Evolutionary conservation across 1,140 invertebrate species (phyloP).

Genomic region (Calephelis virginiensis): DNA sequence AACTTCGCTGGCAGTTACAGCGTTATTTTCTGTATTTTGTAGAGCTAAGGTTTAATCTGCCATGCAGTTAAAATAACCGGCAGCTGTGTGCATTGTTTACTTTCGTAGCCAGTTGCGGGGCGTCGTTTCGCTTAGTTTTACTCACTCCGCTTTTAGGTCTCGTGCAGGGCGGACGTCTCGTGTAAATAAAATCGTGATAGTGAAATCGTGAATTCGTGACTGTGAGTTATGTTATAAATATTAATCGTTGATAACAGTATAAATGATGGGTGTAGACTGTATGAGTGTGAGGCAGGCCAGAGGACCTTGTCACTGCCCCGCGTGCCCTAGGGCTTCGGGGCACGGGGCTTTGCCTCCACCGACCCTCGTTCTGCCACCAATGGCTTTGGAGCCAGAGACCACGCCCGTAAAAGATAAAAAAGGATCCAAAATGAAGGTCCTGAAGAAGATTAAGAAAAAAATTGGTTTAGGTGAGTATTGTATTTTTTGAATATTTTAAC

Average conservation of each 20-base stretch:
- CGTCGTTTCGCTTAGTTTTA: constrained; percentile 33
- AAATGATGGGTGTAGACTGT: constrained; percentile 73
- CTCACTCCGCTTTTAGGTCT: constrained; percentile 59
- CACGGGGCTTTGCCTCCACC: constrained; percentile 58
- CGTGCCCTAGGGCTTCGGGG: constrained; percentile 65
- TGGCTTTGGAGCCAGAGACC: constrained; percentile 65
- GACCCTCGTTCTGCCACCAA: constrained; percentile 64
- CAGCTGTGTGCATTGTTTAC: constrained; percentile 6
- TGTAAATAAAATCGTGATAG: constrained; percentile 30
- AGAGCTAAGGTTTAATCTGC: background rate
- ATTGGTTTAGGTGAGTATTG: constrained; percentile 68
- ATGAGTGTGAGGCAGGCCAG: constrained; percentile 65
- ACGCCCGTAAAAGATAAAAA: constrained; percentile 71
- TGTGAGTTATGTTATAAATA: constrained; percentile 44
- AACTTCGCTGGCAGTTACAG: background rate
- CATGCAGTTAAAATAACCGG: background rate
- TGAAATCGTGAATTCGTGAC: constrained; percentile 40
- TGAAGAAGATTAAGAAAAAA: constrained; percentile 77
- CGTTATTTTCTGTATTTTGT: background rate
- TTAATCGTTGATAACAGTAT: constrained; percentile 34
- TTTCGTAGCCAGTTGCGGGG: constrained; percentile 14
- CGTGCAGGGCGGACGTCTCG: constrained; percentile 58
- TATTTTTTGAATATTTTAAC: constrained; percentile 18
- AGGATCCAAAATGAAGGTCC: constrained; percentile 73
- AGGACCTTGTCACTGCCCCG: constrained; percentile 66